Base-by-base conservation (phyloP, 2,888 invertebrate genomes). In the Perizoma affinitatum region DNA sequence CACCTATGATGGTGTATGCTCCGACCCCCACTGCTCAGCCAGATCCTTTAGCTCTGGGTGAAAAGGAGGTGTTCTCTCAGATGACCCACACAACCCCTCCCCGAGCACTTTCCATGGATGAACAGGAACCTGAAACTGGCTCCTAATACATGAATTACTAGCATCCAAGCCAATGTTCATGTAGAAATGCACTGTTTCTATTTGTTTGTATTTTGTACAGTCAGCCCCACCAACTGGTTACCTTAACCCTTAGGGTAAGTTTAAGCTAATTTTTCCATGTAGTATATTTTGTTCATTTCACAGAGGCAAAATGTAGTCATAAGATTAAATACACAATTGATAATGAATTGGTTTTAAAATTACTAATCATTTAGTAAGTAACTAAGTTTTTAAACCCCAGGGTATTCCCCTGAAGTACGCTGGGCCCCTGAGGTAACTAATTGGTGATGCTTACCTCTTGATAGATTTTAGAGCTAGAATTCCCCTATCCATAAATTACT, bases 1-100 rank as follows among this genome's bases (percentile, higher is more conserved):
- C 90, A 6, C 96, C 96, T 0, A 95, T 95, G 82, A 87, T 92
- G 88, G 88, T 90, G 7, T 92, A 87, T 68, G 84, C 84, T 54
- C 90, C 88, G 6, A 86, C 87, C 5, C 87, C 88, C 6, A 86
- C 86, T 34, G 83, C 87, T 5, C 90, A 90, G 63, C 91, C 92
- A 4, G 92, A 92, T 63, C 92, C 92, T 0, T 71, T 92, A 55
- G 92, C 92, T 0, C 72, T 92, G 54, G 92, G 92, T 44, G 91
- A 91, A 63, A 89, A 91, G 49, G 93, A 93, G 64, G 93, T 93
- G 33, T 93, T 93, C 68, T 92, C 92, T 6, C 92, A 92, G 74
- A 64, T 93, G 46, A 89, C 87, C 54, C 86, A 88, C 68, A 83
- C 85, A 4, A 78, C 89, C 47, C 85, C 91, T 43, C 86, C 88